These are phyloP conservation scores for Erynnis tages DNA, from an alignment of 2,888 invertebrate species.

Conservation along the genomic window DNA sequence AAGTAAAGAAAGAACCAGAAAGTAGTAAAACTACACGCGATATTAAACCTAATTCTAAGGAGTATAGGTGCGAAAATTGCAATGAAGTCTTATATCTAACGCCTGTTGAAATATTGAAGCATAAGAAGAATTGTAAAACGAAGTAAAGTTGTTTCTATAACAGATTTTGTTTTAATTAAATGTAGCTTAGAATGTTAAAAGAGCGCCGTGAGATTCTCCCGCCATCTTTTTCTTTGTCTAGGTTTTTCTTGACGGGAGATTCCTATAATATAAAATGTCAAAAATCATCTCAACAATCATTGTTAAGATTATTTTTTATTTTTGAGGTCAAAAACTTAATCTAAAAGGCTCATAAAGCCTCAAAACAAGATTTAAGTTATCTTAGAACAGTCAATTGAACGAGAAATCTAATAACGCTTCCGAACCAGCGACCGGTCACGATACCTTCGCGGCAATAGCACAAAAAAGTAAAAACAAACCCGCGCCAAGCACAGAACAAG, in stretches of 20 bases:
- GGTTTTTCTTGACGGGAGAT: too few species aligned
- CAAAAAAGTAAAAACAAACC: constrained; percentile 19
- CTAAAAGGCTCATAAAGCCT: too few species aligned
- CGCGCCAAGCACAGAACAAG: constrained; percentile 20
- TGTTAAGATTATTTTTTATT: too few species aligned
- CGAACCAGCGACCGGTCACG: constrained; percentile 2
- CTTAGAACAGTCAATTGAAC: background rate
- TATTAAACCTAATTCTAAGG: constrained; percentile 80
- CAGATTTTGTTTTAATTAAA: constrained; percentile 3
- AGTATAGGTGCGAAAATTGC: constrained; percentile 88
- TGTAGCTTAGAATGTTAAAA: too few species aligned
- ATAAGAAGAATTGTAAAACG: constrained; percentile 85
- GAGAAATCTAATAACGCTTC: background rate
- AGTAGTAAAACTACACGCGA: constrained; percentile 45
- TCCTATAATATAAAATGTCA: too few species aligned
- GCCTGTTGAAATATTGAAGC: constrained; percentile 92
- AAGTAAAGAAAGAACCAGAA: constrained; percentile 50
- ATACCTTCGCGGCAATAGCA: constrained; percentile 27
- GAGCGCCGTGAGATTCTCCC: too few species aligned
- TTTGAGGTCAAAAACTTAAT: too few species aligned
- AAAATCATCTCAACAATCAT: too few species aligned
- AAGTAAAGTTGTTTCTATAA: constrained; percentile 45
- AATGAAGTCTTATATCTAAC: constrained; percentile 85
- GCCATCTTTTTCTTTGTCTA: too few species aligned
- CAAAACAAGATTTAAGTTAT: background rate